phyloP scores from a whole-genome alignment of 2,797 vertebrate species.

The Alosa sapidissima region DNA sequence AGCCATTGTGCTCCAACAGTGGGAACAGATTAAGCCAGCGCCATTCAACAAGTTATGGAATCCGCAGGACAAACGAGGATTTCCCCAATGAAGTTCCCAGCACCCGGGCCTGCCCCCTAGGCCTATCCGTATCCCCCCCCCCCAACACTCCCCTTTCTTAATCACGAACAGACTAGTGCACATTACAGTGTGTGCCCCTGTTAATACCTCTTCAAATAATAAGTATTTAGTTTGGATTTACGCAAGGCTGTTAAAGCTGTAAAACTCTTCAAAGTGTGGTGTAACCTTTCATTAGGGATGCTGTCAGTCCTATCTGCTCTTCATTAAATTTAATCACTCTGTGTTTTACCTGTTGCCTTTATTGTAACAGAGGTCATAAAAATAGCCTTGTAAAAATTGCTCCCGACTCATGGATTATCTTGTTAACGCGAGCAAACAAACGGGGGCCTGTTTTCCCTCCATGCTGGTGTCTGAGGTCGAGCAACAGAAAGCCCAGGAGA shows the following conservation, averaged over 20 bases:
- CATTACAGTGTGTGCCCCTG: slow-evolving; percentile 69
- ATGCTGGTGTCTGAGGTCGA: slow-evolving; percentile 2
- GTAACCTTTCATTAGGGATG: slow-evolving; percentile 82
- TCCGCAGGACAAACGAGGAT: slow-evolving; percentile 64
- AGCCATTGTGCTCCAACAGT: slow-evolving; percentile 24
- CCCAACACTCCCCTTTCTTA: slow-evolving; percentile 50
- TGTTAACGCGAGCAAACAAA: slow-evolving; percentile 75
- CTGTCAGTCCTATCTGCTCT: slow-evolving; percentile 78
- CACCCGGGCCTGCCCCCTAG: slow-evolving; percentile 56
- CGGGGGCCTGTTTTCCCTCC: slow-evolving; percentile 49
- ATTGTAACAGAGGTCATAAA: slow-evolving; percentile 79
- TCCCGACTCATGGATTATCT: slow-evolving; percentile 73
- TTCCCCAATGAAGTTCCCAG: slow-evolving; percentile 72
- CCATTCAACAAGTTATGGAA: slow-evolving; percentile 62
- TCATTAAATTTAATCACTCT: slow-evolving; percentile 82
- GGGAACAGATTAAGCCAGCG: slow-evolving; percentile 31
- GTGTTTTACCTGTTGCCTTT: slow-evolving; percentile 81
- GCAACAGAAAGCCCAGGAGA: slow-evolving; percentile 1
- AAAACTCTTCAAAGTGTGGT: slow-evolving; percentile 84
- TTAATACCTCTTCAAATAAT: slow-evolving; percentile 84
- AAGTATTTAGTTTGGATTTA: slow-evolving; percentile 84
- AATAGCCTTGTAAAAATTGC: slow-evolving; percentile 74
- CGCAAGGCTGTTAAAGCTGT: slow-evolving; percentile 70
- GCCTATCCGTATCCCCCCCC: background rate
- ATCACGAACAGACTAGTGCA: slow-evolving; percentile 75